Percentiles rank a stretch among this genome's conserved stretches.
Conservation (phyloP, 1,140 invertebrate species). For the Drosophila nasuta region DNA sequence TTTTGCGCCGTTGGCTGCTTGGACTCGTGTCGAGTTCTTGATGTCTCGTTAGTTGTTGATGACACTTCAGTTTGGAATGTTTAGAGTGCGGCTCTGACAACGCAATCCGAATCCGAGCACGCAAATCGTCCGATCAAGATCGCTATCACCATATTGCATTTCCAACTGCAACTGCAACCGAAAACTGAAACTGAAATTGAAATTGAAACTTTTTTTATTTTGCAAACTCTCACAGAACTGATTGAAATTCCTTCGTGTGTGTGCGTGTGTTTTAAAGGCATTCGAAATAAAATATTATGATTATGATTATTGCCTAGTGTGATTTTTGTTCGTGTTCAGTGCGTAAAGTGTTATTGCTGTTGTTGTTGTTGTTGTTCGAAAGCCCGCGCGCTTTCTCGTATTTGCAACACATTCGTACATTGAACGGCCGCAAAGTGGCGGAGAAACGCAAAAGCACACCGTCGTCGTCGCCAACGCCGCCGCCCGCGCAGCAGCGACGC, state of each 20-base stretch:
- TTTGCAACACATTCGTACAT: background rate
- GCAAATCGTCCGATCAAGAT: constrained; percentile 22
- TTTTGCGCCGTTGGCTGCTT: constrained; percentile 81
- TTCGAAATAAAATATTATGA: too few species aligned
- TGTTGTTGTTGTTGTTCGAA: too few species aligned
- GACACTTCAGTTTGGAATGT: constrained; percentile 85
- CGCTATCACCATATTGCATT: background rate
- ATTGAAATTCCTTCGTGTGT: background rate
- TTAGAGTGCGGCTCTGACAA: constrained; percentile 74
- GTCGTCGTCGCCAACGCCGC: constrained; percentile 62
- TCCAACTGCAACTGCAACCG: background rate
- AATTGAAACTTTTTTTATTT: background rate
- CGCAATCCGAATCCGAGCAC: constrained; percentile 25
- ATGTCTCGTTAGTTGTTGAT: constrained; percentile 85
- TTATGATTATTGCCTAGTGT: too few species aligned
- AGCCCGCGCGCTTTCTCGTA: too few species aligned
- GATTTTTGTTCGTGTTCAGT: constrained; percentile 29
- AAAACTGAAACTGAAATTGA: background rate
- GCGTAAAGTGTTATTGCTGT: too few species aligned
- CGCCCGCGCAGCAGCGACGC: constrained; percentile 65
- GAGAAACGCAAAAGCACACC: constrained; percentile 81
- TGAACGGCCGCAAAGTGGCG: constrained; percentile 79
- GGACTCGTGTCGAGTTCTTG: constrained; percentile 83
- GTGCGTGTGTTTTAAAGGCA: background rate
- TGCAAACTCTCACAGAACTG: background rate